phyloP scores from a whole-genome alignment of 2,113 vertebrate species.

The Panthera uncia region DNA sequence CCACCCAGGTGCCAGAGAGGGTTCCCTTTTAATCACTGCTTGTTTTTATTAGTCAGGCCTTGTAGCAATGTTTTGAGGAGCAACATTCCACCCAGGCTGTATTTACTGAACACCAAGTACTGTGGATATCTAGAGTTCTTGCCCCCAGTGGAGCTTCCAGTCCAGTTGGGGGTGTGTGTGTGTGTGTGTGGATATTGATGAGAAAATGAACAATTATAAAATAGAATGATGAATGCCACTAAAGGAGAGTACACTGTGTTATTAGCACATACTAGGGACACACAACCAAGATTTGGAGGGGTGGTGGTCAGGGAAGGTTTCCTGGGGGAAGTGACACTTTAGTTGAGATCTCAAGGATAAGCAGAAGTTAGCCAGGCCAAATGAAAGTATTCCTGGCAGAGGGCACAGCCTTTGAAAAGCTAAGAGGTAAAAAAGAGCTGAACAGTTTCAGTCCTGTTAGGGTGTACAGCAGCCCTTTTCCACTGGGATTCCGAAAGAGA shows the following conservation, averaged over 20 bases:
- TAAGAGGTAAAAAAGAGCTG: neutral
- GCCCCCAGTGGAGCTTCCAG: neutral
- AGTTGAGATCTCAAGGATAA: neutral
- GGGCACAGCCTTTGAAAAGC: neutral
- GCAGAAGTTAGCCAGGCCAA: neutral
- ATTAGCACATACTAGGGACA: neutral
- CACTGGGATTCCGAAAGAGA: neutral
- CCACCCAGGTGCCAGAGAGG: neutral
- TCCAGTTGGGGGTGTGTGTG: neutral
- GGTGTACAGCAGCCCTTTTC: neutral
- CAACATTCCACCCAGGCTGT: neutral
- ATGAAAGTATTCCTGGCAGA: neutral
- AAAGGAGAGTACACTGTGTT: neutral
- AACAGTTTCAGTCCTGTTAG: neutral
- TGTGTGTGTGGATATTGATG: neutral
- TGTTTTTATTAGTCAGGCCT: neutral
- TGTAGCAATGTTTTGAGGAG: neutral
- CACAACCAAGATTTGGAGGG: neutral
- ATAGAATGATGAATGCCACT: neutral
- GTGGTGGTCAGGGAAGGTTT: neutral
- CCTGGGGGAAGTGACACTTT: neutral
- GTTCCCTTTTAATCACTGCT: neutral
- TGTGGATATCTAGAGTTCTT: neutral
- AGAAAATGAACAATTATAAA: slow-evolving; percentile 2
- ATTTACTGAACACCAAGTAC: neutral